Base-by-base conservation (phyloP, 2,888 invertebrate species). In the Polymixis flavicincta region DNA sequence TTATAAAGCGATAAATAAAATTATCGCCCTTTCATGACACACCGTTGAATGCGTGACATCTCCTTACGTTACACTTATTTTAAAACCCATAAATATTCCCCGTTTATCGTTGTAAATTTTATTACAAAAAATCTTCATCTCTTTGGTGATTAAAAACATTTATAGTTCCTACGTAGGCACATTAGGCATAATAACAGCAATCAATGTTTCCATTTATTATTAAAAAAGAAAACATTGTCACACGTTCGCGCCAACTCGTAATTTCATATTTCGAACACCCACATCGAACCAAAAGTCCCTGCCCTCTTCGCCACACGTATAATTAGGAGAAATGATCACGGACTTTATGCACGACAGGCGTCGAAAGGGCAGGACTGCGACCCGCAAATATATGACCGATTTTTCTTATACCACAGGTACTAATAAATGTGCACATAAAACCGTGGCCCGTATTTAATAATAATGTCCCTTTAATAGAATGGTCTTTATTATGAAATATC, bases 241-340 rank as follows among this genome's bases (percentile, higher is more conserved):
- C 94, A 93, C 93, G 93, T 95, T 95, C 94, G 94, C 95, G 92
- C 94, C 93, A 93, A 92, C 91, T 94, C 92, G 89, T 95, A 95
- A 95, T 95, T 95, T 95, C 92, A 93, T 92, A 94, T 94, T 94
- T 94, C 92, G 96, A 96, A 96, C 96, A 96, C 96, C 96, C 96
- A 96, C 96, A 94, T 92, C 92, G 96, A 88, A 87, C 92, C 85
- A 85, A 92, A 92, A 92, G 90, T 89, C 91, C 91, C 92, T 92
- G 93, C 93, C 93, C 92, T 90, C 93, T 89, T 90, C 90, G 89
- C 88, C 92, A 90, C 88, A 94, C 93, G 91, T 96, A 95, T 95
- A 96, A 96, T 96, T 96, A 96, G 95, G 93, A 93, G 94, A 93
- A 94, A 94, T 92, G 95, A 95, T 94, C 95, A 91, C 90, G 90